Base-by-base conservation (phyloP, 2,113 vertebrate species). In the Nannobrachium achirus region DNA sequence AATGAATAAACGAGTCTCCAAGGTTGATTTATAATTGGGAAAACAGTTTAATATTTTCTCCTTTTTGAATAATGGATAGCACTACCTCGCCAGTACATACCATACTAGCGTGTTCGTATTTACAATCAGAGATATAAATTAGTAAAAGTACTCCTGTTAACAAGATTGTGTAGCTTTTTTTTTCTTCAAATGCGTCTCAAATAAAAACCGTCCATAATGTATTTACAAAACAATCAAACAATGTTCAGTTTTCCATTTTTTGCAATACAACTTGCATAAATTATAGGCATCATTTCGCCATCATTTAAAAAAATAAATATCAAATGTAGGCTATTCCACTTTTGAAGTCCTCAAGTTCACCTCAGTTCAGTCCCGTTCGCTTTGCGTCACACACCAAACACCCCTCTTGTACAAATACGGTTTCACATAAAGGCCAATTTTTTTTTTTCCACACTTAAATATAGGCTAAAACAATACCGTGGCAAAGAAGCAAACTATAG, bases 181-280 rank as follows among this genome's bases (percentile, higher is more conserved):
- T 63, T 52, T 33, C 15, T 76, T 72, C 84, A 93, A 95, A 93
- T 93, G 94, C 73, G 85, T 94, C 91, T 95, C 94, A 96, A 98
- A 98, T 96, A 97, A 98, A 98, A 98, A 95, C 92, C 92, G 93
- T 93, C 93, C 93, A 94, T 95, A 90, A 94, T 96, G 94, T 97
- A 98, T 98, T 95, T 97, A 98, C 96, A 98, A 96, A 97, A 92
- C 80, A 87, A 83, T 81, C 81, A 77, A 76, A 83, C 88, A 93
- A 93, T 89, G 87, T 94, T 93, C 92, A 90, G 90, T 93, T 95
- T 93, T 85, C 75, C 93, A 89, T 95, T 81, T 96, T 95, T 70
- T 99, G 98, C 98, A 99, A 98, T 99, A 99, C 95, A 99, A 99
- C 98, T 99, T 99, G 97, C 97, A 99, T 98, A 98, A 97, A 97